Conservation (phyloP, 2,797 vertebrate species). For the Eidolon dupreanum region DNA sequence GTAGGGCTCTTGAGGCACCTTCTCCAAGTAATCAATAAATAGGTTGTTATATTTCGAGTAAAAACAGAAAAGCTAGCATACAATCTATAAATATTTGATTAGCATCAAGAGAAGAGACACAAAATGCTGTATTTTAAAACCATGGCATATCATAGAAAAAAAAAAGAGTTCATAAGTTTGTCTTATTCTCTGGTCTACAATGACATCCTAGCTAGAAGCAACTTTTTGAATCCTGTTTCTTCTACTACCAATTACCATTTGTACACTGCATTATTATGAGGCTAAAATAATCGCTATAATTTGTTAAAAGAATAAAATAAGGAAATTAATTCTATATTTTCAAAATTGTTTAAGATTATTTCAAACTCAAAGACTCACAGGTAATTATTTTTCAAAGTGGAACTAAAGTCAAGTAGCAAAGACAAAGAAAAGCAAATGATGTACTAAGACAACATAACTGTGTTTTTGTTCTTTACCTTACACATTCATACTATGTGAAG, state of each 20-base stretch:
- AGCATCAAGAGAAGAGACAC: background rate
- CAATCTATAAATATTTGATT: background rate
- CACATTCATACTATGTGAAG: background rate
- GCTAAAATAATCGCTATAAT: background rate
- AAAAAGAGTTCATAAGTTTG: background rate
- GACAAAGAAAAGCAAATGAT: background rate
- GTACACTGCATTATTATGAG: background rate
- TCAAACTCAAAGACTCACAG: background rate
- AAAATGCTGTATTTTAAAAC: background rate
- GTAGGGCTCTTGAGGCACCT: background rate
- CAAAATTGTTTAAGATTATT: background rate
- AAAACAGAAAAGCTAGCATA: background rate
- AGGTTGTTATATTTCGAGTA: background rate
- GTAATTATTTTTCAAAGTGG: background rate
- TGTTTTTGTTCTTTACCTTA: background rate
- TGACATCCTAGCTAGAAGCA: background rate
- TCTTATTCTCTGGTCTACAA: background rate
- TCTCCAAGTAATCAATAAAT: background rate
- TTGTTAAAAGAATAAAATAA: background rate
- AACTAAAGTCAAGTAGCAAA: background rate
- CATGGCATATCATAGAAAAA: background rate
- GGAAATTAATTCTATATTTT: background rate
- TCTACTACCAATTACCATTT: background rate
- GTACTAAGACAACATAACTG: background rate
- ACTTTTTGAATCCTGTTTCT: background rate